Percentiles rank a stretch among this genome's conserved stretches.
These are phyloP conservation scores for Xanthorhoe designata DNA, from an alignment of 2,888 invertebrate genomes.

Conservation along the genomic window DNA sequence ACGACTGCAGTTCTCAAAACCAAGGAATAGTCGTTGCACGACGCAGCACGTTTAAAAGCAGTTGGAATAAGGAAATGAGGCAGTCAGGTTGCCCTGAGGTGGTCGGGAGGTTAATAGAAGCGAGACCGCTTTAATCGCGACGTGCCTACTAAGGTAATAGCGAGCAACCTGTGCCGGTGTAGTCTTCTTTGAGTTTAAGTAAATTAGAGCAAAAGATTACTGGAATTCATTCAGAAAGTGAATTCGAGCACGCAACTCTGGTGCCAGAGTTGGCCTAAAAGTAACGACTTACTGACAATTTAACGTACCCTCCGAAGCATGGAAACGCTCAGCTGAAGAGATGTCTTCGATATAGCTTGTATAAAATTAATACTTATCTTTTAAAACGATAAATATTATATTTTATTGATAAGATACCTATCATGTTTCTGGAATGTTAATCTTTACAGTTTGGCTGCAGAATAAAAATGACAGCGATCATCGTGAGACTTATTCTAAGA, in stretches of 20 bases:
- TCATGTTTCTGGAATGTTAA: background rate
- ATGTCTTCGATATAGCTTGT: too few relatives aligned
- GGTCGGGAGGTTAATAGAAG: conserved; percentile 52
- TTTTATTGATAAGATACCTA: background rate
- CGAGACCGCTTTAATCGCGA: conserved; percentile 46
- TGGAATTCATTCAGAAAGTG: background rate
- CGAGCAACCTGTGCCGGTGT: conserved; percentile 45
- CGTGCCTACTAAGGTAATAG: conserved; percentile 51
- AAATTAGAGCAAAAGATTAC: background rate
- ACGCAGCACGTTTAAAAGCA: conserved; percentile 44
- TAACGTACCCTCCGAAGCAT: too few relatives aligned
- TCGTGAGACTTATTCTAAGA: conserved; percentile 10
- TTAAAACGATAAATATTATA: background rate
- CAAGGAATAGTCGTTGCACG: conserved; percentile 42
- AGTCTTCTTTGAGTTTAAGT: conserved; percentile 37
- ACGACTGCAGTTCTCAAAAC: conserved; percentile 26
- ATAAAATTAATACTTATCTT: too few relatives aligned
- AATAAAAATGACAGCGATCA: background rate
- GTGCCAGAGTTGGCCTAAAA: too few relatives aligned
- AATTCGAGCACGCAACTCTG: too few relatives aligned
- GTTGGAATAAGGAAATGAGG: conserved; percentile 50
- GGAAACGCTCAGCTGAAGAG: too few relatives aligned
- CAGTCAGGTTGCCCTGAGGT: conserved; percentile 41
- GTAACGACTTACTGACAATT: too few relatives aligned
- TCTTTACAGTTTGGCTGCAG: background rate